Evolutionary conservation across 2,888 invertebrate species (phyloP).

Genomic region (Auanema freiburgensis): DNA sequence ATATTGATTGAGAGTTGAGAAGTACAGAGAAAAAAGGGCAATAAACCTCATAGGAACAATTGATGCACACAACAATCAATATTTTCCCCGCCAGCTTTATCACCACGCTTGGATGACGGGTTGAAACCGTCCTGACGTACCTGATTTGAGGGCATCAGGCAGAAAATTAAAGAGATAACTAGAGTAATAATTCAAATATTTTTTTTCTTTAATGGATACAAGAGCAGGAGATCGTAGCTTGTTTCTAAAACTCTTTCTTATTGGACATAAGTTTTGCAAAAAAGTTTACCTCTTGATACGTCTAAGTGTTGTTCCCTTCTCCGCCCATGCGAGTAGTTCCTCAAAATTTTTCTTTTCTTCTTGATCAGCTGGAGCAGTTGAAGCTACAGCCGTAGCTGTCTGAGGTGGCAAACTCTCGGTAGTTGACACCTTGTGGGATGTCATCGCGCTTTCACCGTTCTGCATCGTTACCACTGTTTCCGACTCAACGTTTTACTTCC

Average conservation of each 20-base stretch:
- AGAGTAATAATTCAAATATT: conserved; percentile 40
- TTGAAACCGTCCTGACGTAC: conserved; percentile 5
- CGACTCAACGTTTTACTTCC: no score
- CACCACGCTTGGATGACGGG: no score
- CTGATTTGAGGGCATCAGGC: conserved; percentile 36
- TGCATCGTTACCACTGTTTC: no score
- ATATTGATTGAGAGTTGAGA: background rate
- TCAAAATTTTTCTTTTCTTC: conserved; percentile 1
- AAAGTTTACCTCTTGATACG: conserved; percentile 34
- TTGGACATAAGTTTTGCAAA: conserved; percentile 5
- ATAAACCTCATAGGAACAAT: background rate
- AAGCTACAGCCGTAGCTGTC: no score
- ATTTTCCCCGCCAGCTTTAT: background rate
- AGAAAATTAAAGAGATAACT: conserved; percentile 35
- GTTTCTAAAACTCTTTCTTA: conserved; percentile 23
- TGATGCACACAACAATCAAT: no score
- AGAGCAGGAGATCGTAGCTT: conserved; percentile 29
- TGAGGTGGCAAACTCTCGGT: no score
- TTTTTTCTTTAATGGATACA: conserved; percentile 31
- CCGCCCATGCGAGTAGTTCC: conserved; percentile 38
- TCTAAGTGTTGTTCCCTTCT: conserved; percentile 30
- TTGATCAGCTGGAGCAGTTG: no score
- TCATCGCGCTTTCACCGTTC: no score
- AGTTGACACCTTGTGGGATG: no score
- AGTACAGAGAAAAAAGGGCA: background rate